phyloP scores from a whole-genome alignment of 2,888 invertebrate species.

The Ashinkailepas kermadecensis region DNA sequence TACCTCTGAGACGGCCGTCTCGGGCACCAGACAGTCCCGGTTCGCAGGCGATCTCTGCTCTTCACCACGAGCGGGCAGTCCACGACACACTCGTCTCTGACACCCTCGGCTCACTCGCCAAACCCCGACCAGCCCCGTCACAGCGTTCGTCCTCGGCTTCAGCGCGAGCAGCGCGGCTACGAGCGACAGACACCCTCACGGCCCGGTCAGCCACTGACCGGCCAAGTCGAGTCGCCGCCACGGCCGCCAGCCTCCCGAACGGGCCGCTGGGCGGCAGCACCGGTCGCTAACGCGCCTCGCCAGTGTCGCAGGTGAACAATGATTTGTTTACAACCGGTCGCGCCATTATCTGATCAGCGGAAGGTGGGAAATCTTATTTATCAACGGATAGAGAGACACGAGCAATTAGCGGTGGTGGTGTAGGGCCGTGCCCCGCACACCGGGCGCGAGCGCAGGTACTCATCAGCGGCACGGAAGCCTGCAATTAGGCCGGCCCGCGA shows the following conservation, averaged over 20 bases:
- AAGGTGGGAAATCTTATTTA: slow-evolving; percentile 15
- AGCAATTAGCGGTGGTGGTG: slow-evolving; percentile 11
- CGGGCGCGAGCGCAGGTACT: not conserved
- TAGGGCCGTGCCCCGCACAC: not conserved
- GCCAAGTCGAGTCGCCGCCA: not conserved
- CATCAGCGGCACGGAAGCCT: too few relatives aligned
- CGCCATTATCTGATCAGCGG: slow-evolving; percentile 1
- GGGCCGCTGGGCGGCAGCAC: not conserved
- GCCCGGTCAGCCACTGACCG: not conserved
- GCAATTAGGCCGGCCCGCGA: too few relatives aligned
- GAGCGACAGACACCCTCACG: too few relatives aligned
- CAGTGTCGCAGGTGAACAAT: not conserved
- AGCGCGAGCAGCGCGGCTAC: too few relatives aligned
- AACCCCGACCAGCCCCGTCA: too few relatives aligned
- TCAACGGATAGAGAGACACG: not conserved
- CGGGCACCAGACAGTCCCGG: too few relatives aligned
- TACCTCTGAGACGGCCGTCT: too few relatives aligned
- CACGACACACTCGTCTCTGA: too few relatives aligned
- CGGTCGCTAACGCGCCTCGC: not conserved
- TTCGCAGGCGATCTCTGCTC: too few relatives aligned
- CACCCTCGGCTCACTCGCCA: too few relatives aligned
- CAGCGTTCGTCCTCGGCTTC: too few relatives aligned
- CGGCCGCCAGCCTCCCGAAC: not conserved
- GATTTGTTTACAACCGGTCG: slow-evolving; percentile 1
- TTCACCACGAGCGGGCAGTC: too few relatives aligned